A percentile compares a stretch with the other conserved stretches of the same genome.
Conservation (phyloP, 1,140 invertebrate genomes). For the Tetramorium simillimum region DNA sequence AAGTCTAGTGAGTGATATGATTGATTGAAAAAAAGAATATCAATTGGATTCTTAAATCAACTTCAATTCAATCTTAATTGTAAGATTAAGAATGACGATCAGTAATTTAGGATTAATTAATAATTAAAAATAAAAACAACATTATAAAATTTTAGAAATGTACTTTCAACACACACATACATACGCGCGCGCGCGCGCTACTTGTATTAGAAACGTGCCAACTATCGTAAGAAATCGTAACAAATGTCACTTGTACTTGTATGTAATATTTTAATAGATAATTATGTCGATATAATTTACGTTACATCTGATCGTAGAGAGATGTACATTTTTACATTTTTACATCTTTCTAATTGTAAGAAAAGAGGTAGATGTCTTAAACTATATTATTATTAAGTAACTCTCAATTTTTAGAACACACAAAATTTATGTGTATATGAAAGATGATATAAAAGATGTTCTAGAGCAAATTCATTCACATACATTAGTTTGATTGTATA, state of each 20-base stretch:
- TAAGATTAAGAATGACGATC: neutral
- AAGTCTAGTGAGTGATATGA: no score
- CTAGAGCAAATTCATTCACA: neutral
- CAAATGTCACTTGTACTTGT: neutral
- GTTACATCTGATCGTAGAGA: neutral
- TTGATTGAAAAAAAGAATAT: no score
- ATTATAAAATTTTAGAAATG: neutral
- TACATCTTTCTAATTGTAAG: neutral
- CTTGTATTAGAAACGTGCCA: neutral
- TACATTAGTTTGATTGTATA: neutral
- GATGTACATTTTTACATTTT: neutral
- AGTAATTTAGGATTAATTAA: neutral
- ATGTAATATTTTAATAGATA: neutral
- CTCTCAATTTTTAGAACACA: neutral
- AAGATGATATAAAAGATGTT: neutral
- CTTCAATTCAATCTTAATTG: neutral
- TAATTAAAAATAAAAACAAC: neutral
- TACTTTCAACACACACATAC: neutral
- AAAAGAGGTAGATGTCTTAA: neutral
- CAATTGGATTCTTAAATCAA: neutral
- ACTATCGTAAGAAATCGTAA: neutral
- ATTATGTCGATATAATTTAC: neutral
- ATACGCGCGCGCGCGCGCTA: no score
- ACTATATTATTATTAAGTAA: neutral
- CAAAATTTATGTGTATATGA: neutral